Conservation (phyloP, 2,113 vertebrate species). For the Passer montanus region DNA sequence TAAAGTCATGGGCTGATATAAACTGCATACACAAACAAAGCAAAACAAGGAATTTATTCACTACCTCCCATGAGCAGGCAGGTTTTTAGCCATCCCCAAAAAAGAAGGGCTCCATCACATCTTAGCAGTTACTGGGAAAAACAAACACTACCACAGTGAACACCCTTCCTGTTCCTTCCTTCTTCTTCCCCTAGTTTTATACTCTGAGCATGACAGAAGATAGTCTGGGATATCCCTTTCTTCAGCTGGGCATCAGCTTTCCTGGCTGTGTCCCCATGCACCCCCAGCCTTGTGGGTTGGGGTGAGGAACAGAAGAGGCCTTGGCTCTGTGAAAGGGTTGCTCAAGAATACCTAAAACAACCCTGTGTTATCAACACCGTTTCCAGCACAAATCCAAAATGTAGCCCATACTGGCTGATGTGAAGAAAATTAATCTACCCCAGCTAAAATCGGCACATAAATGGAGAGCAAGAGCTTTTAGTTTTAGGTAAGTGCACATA, state of each 20-base stretch:
- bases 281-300: not conserved
- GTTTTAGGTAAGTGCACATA: not conserved
- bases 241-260: not conserved
- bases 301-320: not conserved
- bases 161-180: not conserved
- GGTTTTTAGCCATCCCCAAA: not conserved
- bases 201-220: not conserved
- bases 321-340: not conserved
- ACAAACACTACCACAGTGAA: rapidly evolving
- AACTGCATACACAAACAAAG: not conserved
- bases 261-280: no score
- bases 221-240: not conserved
- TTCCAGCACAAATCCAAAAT: not conserved
- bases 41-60: not conserved
- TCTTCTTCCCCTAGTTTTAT: not conserved
- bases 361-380: not conserved
- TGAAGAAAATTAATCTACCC: not conserved
- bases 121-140: not conserved
- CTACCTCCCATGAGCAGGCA: not conserved
- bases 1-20: not conserved
- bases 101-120: not conserved
- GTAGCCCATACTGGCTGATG: no score
- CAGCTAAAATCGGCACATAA: not conserved
- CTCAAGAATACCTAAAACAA: not conserved
- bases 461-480: not conserved